Base-by-base conservation (phyloP, 2,888 invertebrate species). In the Lottia gigantea region DNA sequence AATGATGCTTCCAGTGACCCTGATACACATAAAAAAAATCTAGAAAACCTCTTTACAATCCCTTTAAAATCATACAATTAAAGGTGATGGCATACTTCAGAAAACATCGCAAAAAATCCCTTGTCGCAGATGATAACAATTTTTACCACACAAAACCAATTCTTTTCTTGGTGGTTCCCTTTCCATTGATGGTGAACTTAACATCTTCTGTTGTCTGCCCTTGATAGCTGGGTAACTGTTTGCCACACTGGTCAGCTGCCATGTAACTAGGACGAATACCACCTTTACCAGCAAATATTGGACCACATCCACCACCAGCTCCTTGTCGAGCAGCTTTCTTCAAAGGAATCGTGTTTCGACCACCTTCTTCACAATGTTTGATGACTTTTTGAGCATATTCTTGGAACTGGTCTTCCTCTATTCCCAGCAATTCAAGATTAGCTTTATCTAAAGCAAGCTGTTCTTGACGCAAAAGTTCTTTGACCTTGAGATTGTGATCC, bases 351-450 rank as follows among this genome's bases (percentile, higher is more conserved):
- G 84, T 82, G 74, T 88, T 88, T 61, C 88, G 80, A 12, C 88
- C 88, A 23, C 86, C 85, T 70, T 85, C 77, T 71, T 86, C 85
- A 71, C 87, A 85, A 76, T 88, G 87, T 19, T 86, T 82, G 62
- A 89, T 89, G 26, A 89, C 88, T 71, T 85, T 83, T 67, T 47
- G 74, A 49, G 86, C 86, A 71, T 86, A 86, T 65, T 87, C 88
- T 78, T 88, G 87, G 83, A 88, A 89, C 76, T 88, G 88, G 19
- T 81, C 71, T 72, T 88, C 88, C 69, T 89, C 89, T 14, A 84
- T 71, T 16, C 80, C 79, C 19, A 88, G 74, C 19, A 88, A 81
- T 47, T 85, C 84, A 63, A 81, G 72, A 74, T 88, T 87, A 66
- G 82, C 84, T 61, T 78, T 75, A 71, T 86, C 86, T 67, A 85